A percentile compares a stretch with the other conserved stretches of the same genome.
These are phyloP conservation scores for Eulithis prunata DNA, from an alignment of 2,888 invertebrate genomes.

Conservation along the genomic window DNA sequence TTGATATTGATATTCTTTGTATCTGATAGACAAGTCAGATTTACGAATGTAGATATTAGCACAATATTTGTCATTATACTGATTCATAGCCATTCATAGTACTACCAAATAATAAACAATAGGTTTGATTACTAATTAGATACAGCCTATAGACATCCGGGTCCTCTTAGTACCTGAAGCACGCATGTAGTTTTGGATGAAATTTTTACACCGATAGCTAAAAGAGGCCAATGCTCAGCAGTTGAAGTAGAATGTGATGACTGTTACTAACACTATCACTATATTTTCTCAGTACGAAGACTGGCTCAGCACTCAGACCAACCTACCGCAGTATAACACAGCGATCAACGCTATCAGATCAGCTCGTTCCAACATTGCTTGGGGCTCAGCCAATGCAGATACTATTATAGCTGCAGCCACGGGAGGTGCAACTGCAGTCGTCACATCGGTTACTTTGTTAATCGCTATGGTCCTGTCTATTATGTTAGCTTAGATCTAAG, in stretches of 20 bases:
- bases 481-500: conserved; percentile 23
- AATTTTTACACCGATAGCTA: background rate
- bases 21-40: too few species aligned
- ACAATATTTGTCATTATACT: too few species aligned
- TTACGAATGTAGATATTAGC: too few species aligned
- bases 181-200: background rate
- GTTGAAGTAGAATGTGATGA: too few species aligned
- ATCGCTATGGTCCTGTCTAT: conserved; percentile 44
- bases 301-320: conserved; percentile 65
- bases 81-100: background rate
- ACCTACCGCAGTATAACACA: conserved; percentile 54
- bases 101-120: background rate
- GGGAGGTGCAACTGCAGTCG: conserved; percentile 50
- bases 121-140: background rate
- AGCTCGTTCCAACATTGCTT: conserved; percentile 66
- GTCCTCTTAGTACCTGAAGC: background rate
- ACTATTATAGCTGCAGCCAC: conserved; percentile 58
- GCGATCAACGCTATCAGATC: conserved; percentile 61
- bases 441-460: conserved; percentile 53
- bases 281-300: conserved; percentile 58
- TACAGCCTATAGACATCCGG: background rate
- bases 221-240: too few species aligned
- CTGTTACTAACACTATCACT: too few species aligned
- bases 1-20: too few species aligned
- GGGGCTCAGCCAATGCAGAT: conserved; percentile 69